Conservation (phyloP, 1,140 invertebrate species). For the Laodelphax striatellus region DNA sequence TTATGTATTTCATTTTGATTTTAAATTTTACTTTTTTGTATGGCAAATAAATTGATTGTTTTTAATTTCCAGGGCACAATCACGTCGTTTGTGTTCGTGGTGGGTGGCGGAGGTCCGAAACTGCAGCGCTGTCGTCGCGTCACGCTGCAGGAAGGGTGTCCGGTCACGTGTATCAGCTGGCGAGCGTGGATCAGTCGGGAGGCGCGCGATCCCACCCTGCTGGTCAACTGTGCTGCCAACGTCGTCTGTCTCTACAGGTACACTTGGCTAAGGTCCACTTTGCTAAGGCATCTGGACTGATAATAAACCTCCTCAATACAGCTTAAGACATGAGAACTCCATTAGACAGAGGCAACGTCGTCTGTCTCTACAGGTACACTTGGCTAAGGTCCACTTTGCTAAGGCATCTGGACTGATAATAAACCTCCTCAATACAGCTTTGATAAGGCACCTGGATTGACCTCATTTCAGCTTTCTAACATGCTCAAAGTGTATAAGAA, state of each 20-base stretch:
- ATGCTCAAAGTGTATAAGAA: neutral
- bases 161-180: conserved; percentile 64
- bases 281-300: too few relatives aligned
- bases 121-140: conserved; percentile 58
- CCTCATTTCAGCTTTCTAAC: neutral
- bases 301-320: too few relatives aligned
- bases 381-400: too few relatives aligned
- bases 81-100: conserved; percentile 56
- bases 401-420: too few relatives aligned
- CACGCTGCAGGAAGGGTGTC: conserved; percentile 42
- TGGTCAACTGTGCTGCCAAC: conserved; percentile 69
- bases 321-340: too few relatives aligned
- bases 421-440: too few relatives aligned
- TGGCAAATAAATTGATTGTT: too few relatives aligned
- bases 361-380: conserved; percentile 51
- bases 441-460: neutral
- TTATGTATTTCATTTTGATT: too few relatives aligned
- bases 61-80: conserved; percentile 41
- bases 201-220: conserved; percentile 58
- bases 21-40: too few relatives aligned
- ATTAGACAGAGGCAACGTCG: conserved; percentile 60
- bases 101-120: conserved; percentile 56
- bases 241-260: conserved; percentile 53
- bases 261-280: neutral
- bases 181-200: conserved; percentile 71